Base-by-base conservation (phyloP, 2,113 vertebrate species). In the Lanius ludovicianus region DNA sequence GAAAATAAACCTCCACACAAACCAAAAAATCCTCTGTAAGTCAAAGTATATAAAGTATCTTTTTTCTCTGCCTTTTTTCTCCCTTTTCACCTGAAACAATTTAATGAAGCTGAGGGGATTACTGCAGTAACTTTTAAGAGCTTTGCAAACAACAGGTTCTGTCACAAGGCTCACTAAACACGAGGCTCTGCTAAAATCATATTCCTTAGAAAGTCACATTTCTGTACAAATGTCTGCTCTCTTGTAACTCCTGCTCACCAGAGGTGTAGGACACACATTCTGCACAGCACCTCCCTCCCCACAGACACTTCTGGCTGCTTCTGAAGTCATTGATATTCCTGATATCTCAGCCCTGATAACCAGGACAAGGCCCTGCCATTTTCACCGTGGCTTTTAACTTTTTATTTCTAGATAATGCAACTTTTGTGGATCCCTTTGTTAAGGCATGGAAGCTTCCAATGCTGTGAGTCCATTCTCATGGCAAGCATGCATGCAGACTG, bases 1-100 rank as follows among this genome's bases (percentile, higher is more conserved):
- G 5, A 3, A 5, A 13, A 5, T 10, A 53, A 13, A 4, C 11
- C 2, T 8, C 1, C 55, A 24, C 9, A 37, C 5, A 23, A 71
- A 33, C 10, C 5, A 50, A 85, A 67, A 52, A 47, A 7, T 0
- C 7, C 33, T 44, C 57, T 50, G 31, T 41, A 78, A 86, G 56
- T 78, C 22, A 39, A 76, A 64, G 15, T 12, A 55, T 31, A 27
- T 21, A 30, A 3, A 37, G 1, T 9, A 42, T 6, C 2, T 9
- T 57, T 63, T 57, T 31, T 30, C 44, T 56, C 77, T 81, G 23
- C 19, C 18, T 64, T 89, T 84, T 81, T 80, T 21, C 53, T 81
- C 20, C 7, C 11, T 84, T 84, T 87, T 50, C 41, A 85, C 11
- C 6, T 62, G 30, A 73, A 95, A 87, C 30, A 39, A 62, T 71